Evolutionary conservation across 1,140 invertebrate species (phyloP), one percentile per base, ranked within the genome.

Genomic region (Globodera ellingtonae): DNA sequence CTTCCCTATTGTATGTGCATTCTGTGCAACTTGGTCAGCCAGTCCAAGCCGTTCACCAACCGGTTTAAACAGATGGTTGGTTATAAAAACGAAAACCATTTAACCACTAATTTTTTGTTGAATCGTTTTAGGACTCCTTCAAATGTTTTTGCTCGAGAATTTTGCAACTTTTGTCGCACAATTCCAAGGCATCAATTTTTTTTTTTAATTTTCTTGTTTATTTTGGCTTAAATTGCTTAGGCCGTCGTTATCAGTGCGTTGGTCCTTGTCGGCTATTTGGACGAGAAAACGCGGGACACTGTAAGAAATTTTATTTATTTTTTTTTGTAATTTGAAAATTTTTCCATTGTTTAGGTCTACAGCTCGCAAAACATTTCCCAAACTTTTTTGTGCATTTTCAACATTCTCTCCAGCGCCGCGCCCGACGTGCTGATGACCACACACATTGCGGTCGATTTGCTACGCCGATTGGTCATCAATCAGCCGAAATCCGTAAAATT

Each of bases 311-410:
- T n/a, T n/a, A n/a, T n/a, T n/a, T n/a, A 44, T 56, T 24, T 84
- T 5, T 6, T 44, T 44, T 66, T 15, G 0, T 65, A 13, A 65
- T 13, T 65, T 2, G 59, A 21, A 13, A 65, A 15, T 52, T 24
- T 18, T 77, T 1, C 24, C 24, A 35, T 18, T 66, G n/a, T 85
- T 86, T 65, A 88, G 85, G 79, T 86, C 4, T 86, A 83, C 81
- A 83, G 75, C 74, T 69, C 85, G 2, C 66, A 81, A 65, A 86
- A 86, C 65, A 79, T 88, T 24, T 72, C 85, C 10, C 84, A 86
- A 46, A 85, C 85, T 18, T 86, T 86, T 70, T 74, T 83, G 35
- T 86, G 85, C 62, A 73, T 89, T 13, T 86, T 86, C 79, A 86
- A 86, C 67, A 83, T 86, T 21, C 78, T 86, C 21, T 82, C 69